Base-by-base conservation (phyloP, 2,888 invertebrate species). In the Zaprionus obscuricornis region DNA sequence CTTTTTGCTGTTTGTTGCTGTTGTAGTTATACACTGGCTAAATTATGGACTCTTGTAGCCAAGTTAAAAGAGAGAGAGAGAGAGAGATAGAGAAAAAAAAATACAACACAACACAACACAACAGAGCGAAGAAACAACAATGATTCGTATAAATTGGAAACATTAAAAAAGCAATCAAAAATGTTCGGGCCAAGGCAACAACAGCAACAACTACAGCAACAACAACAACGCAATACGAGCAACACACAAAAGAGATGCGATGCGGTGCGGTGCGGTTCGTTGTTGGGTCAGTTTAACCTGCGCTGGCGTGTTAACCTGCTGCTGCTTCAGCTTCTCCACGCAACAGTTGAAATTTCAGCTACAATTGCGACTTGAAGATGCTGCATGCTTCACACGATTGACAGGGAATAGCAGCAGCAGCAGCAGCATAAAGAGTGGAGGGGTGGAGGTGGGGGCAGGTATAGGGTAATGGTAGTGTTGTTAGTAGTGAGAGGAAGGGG, bases 81-180 rank as follows among this genome's bases (percentile, higher is more conserved):
- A 24, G n/a, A 10, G n/a, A n/a, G n/a, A n/a, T n/a, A n/a, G n/a
- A 37, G 29, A 57, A 51, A 54, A 68, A 65, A 71, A 74, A 70
- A n/a, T n/a, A n/a, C n/a, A n/a, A n/a, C n/a, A n/a, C n/a, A n/a
- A n/a, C n/a, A n/a, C n/a, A n/a, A n/a, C n/a, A n/a, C n/a, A n/a
- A n/a, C n/a, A n/a, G n/a, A n/a, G n/a, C n/a, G n/a, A n/a, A n/a
- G n/a, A n/a, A 82, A 66, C 76, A 85, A 83, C 79, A 81, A 85
- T 81, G 81, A 81, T 81, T 81, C 85, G 83, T 79, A 85, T 85
- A 81, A 85, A 85, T 81, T 85, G 83, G 81, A 79, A 81, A 84
- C 78, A 78, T 78, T 78, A 78, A 78, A 78, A 78, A 78, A 78
- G 78, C 78, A 78, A 78, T 78, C 85, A 81, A 79, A 81, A 85